phyloP scores from a whole-genome alignment of 2,888 invertebrate genomes.

The Carterocephalus palaemon region DNA sequence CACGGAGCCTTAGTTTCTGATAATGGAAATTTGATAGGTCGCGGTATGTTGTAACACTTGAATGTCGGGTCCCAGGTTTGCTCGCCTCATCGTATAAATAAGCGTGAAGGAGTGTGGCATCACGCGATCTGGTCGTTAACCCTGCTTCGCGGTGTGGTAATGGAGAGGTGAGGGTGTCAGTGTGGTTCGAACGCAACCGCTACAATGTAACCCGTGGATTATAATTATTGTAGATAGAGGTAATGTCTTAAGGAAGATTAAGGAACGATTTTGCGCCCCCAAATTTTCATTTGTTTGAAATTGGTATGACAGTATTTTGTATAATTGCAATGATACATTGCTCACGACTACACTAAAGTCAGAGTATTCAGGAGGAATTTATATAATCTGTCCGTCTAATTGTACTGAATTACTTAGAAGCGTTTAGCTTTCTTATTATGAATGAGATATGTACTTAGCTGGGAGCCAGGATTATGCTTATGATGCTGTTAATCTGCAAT shows the following conservation, averaged over 20 bases:
- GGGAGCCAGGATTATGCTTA: too few relatives aligned
- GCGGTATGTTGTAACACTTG: constrained; percentile 56
- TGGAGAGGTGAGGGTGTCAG: constrained; percentile 67
- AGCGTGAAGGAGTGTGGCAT: constrained; percentile 63
- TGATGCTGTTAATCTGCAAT: too few relatives aligned
- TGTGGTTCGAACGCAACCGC: constrained; percentile 59
- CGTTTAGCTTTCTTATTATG: too few relatives aligned
- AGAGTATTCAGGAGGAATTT: too few relatives aligned
- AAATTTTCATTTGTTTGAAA: too few relatives aligned
- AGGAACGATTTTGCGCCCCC: too few relatives aligned
- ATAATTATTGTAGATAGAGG: constrained; percentile 47
- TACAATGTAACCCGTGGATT: constrained; percentile 49
- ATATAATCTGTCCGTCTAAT: too few relatives aligned
- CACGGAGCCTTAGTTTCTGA: constrained; percentile 37
- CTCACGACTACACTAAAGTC: too few relatives aligned
- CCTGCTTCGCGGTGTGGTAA: constrained; percentile 61
- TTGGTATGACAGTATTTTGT: too few relatives aligned
- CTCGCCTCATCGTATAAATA: constrained; percentile 70
- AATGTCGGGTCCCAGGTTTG: constrained; percentile 58
- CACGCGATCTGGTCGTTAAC: constrained; percentile 75
- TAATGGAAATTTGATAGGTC: constrained; percentile 74
- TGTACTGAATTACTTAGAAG: too few relatives aligned
- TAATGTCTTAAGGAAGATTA: constrained; percentile 6
- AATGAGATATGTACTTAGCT: too few relatives aligned
- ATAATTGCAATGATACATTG: too few relatives aligned